A percentile compares a stretch with the other conserved stretches of the same genome.
These are phyloP conservation scores for Delichon dasypus DNA, from an alignment of 2,797 vertebrate species.

Conservation along the genomic window DNA sequence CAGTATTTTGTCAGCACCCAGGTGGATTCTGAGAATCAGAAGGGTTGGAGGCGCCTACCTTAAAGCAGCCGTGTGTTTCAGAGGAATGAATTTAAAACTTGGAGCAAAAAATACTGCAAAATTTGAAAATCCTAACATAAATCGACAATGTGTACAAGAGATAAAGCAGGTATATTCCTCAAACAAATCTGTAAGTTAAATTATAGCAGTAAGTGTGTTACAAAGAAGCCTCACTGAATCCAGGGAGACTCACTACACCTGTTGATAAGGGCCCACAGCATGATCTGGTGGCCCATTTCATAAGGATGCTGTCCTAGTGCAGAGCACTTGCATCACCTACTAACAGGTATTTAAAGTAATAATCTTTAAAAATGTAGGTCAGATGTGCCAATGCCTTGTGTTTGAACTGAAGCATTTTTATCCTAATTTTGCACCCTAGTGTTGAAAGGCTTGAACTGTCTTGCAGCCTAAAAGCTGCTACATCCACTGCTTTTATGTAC, in stretches of 20 bases:
- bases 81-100: not conserved
- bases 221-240: not conserved
- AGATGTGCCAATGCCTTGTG: not conserved
- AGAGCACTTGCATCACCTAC: not conserved
- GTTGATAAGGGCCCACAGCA: not conserved
- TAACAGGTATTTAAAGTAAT: not conserved
- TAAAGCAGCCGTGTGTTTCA: not conserved
- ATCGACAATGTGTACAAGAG: not conserved
- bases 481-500: not conserved
- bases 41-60: not conserved
- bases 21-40: not conserved
- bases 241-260: not conserved
- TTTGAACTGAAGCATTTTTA: not conserved
- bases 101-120: not conserved
- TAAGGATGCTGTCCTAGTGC: not conserved
- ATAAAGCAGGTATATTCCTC: not conserved
- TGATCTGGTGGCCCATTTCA: not conserved
- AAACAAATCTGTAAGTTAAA: not conserved
- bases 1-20: not conserved
- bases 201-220: not conserved
- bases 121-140: not conserved
- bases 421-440: not conserved
- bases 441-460: not conserved
- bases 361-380: not conserved
- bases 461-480: not conserved